Percentiles rank a stretch among this genome's conserved stretches.
Conservation (phyloP, 2,113 vertebrate species). For the Semicossyphus pulcher region DNA sequence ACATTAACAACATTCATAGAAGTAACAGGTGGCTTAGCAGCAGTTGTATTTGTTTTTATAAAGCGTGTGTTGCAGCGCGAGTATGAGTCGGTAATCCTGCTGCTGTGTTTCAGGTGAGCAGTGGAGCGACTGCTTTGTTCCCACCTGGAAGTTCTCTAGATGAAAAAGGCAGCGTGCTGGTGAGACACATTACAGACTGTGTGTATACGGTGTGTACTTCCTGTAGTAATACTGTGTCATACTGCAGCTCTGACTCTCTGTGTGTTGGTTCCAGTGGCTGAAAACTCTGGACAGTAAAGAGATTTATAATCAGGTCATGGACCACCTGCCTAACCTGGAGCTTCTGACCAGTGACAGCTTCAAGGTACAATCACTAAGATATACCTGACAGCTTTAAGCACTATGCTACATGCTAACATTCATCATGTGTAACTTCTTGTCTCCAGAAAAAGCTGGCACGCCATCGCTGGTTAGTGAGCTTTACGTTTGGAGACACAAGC, state of each 20-base stretch:
- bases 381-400: not conserved
- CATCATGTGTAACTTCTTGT: not conserved
- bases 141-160: conserved; percentile 92
- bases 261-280: conserved; percentile 86
- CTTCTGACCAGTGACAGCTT: conserved; percentile 85
- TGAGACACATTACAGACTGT: conserved; percentile 66
- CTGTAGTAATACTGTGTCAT: not conserved
- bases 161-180: conserved; percentile 87
- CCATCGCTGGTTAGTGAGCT: conserved; percentile 95
- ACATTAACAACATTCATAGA: too few species aligned
- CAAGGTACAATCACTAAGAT: conserved; percentile 82
- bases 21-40: not conserved
- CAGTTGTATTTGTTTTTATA: not conserved
- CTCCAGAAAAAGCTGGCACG: conserved; percentile 88
- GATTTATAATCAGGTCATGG: conserved; percentile 91
- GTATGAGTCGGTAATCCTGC: not conserved
- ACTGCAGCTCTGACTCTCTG: conserved; percentile 6
- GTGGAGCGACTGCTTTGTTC: conserved; percentile 91
- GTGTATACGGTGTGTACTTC: not conserved
- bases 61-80: not conserved
- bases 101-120: conserved; percentile 78
- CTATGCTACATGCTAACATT: not conserved
- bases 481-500: conserved; percentile 87
- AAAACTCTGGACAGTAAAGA: conserved; percentile 93
- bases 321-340: conserved; percentile 91